Conservation (phyloP, 1,140 invertebrate genomes). For the Chlorops oryzae region DNA sequence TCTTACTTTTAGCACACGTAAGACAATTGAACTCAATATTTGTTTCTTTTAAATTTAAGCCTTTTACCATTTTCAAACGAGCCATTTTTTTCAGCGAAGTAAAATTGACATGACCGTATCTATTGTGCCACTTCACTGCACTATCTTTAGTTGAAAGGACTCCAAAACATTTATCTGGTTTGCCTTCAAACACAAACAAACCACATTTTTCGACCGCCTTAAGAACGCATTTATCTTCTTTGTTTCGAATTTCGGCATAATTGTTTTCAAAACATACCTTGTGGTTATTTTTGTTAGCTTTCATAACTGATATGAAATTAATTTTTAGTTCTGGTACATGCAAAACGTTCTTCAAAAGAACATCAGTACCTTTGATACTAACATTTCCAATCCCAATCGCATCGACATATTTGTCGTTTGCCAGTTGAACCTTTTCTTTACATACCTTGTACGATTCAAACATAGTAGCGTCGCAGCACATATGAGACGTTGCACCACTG, state of each 20-base stretch:
- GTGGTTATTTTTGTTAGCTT: not conserved
- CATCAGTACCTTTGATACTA: not conserved
- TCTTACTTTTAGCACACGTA: conserved; percentile 8
- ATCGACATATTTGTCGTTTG: not conserved
- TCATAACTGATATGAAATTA: not conserved
- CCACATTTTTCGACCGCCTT: not conserved
- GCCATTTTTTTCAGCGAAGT: not conserved
- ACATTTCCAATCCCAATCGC: not conserved
- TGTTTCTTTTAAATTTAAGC: too few species aligned
- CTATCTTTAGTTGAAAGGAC: not conserved
- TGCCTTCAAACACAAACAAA: not conserved
- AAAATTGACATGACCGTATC: not conserved
- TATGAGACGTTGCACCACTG: not conserved
- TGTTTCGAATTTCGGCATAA: not conserved
- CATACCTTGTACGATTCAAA: not conserved
- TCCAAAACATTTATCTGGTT: not conserved
- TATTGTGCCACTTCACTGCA: not conserved
- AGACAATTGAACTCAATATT: too few species aligned
- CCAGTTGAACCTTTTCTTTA: not conserved
- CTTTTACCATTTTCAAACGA: too few species aligned
- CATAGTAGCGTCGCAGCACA: not conserved
- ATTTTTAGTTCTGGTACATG: not conserved
- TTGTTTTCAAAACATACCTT: not conserved
- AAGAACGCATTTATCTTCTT: not conserved
- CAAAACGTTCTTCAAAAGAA: not conserved